These are phyloP conservation scores for Lutraria lutraria DNA, from an alignment of 2,888 invertebrate genomes.

Conservation along the genomic window DNA sequence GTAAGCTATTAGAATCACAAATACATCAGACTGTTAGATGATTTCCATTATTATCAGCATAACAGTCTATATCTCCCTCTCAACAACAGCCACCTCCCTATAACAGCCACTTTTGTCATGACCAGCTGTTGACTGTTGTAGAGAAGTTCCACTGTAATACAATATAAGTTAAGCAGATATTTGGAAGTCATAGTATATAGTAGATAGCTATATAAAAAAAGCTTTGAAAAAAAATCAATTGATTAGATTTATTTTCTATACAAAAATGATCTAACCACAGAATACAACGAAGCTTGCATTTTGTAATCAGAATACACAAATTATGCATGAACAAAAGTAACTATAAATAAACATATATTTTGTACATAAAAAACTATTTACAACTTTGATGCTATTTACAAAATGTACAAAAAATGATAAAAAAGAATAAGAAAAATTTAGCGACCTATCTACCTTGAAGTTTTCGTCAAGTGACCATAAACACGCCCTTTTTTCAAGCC, in stretches of 20 bases:
- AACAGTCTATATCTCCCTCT: too few relatives aligned
- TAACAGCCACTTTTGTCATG: too few relatives aligned
- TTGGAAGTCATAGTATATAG: not conserved
- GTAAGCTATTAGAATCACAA: too few relatives aligned
- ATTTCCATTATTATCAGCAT: too few relatives aligned
- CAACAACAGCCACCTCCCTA: too few relatives aligned
- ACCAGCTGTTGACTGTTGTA: too few relatives aligned
- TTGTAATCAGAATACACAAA: not conserved
- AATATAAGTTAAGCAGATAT: not conserved
- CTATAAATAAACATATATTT: constrained; percentile 19
- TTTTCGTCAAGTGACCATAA: too few relatives aligned
- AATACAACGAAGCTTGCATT: not conserved
- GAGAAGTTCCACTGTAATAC: too few relatives aligned
- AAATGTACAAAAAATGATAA: constrained; percentile 21
- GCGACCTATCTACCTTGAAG: too few relatives aligned
- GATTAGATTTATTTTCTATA: not conserved
- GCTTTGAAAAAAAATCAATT: not conserved
- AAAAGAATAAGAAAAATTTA: too few relatives aligned
- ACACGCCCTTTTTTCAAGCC: not conserved
- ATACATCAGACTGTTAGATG: too few relatives aligned
- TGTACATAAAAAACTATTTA: constrained; percentile 26
- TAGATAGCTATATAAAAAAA: too few relatives aligned
- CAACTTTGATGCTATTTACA: constrained; percentile 19
- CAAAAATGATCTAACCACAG: not conserved
- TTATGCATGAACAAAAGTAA: constrained; percentile 6